phyloP scores from a whole-genome alignment of 1,140 invertebrate genomes.

The Zaprionus ghesquierei region DNA sequence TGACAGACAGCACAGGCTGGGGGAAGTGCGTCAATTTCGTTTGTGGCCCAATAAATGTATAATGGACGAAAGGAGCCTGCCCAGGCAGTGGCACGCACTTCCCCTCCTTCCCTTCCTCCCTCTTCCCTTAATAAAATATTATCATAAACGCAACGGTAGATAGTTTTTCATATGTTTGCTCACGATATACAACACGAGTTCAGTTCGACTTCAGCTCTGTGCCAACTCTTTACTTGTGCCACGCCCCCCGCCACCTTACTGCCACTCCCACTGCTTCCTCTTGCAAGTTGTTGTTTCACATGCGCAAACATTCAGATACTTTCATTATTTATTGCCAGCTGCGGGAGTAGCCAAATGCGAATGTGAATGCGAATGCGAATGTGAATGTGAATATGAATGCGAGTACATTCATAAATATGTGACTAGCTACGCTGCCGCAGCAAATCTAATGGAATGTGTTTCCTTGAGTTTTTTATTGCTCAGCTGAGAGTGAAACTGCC shows the following conservation, averaged over 20 bases:
- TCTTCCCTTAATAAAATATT: constrained; percentile 72
- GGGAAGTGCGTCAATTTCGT: constrained; percentile 9
- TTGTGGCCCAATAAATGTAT: constrained; percentile 40
- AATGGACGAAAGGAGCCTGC: constrained; percentile 10
- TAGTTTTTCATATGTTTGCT: constrained; percentile 77
- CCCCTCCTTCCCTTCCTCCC: background rate
- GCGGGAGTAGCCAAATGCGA: constrained; percentile 46
- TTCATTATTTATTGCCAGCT: constrained; percentile 73
- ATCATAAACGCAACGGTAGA: constrained; percentile 76
- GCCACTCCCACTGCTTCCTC: background rate
- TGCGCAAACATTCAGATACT: constrained; percentile 60
- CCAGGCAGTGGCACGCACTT: background rate
- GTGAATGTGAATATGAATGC: constrained; percentile 2
- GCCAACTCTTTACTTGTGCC: constrained; percentile 37
- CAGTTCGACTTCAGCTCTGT: background rate
- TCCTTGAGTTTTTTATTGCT: constrained; percentile 70
- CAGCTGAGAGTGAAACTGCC: constrained; percentile 52
- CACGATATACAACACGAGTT: constrained; percentile 25
- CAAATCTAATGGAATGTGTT: constrained; percentile 73
- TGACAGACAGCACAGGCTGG: constrained; percentile 1
- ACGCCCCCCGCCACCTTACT: background rate
- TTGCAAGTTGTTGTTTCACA: constrained; percentile 21
- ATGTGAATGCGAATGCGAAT: too few relatives aligned
- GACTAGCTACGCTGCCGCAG: constrained; percentile 40
- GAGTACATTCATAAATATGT: constrained; percentile 41